phyloP scores from a whole-genome alignment of 2,888 invertebrate genomes.

The Miltochrista miniata region DNA sequence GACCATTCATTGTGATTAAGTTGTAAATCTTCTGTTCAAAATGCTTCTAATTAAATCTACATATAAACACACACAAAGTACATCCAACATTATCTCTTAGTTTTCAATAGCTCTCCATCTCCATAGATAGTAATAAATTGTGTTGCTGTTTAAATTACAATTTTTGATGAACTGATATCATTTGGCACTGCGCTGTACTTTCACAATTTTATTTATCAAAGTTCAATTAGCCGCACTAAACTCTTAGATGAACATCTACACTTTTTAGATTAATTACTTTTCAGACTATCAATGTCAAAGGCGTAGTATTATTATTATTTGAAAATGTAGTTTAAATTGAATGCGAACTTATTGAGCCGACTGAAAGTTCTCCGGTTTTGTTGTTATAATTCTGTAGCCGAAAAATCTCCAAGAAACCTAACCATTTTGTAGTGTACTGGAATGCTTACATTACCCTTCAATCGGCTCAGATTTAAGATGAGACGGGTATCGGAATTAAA shows the following conservation, averaged over 20 bases:
- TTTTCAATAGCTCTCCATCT: slow-evolving; percentile 28
- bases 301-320: neutral
- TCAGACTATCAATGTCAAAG: slow-evolving; percentile 14
- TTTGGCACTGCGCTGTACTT: slow-evolving; percentile 56
- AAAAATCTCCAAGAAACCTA: slow-evolving; percentile 31
- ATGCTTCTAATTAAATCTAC: neutral
- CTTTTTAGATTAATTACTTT: slow-evolving; percentile 24
- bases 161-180: slow-evolving; percentile 44
- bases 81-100: slow-evolving; percentile 19
- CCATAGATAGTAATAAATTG: slow-evolving; percentile 38
- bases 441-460: slow-evolving; percentile 12
- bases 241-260: slow-evolving; percentile 32
- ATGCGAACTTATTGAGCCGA: slow-evolving; percentile 33
- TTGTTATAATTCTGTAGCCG: slow-evolving; percentile 10
- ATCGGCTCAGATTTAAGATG: slow-evolving; percentile 53
- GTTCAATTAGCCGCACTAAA: slow-evolving; percentile 24
- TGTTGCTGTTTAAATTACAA: slow-evolving; percentile 40
- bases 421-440: neutral
- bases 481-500: slow-evolving; percentile 45
- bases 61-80: slow-evolving; percentile 29
- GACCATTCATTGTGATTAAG: no score
- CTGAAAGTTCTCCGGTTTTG: slow-evolving; percentile 25
- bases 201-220: slow-evolving; percentile 30
- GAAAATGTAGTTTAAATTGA: slow-evolving; percentile 8
- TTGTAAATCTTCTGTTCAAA: no score